Percentiles rank a stretch among this genome's conserved stretches.
These are phyloP conservation scores for Progne subis DNA, from an alignment of 2,113 vertebrate species.

Conservation along the genomic window DNA sequence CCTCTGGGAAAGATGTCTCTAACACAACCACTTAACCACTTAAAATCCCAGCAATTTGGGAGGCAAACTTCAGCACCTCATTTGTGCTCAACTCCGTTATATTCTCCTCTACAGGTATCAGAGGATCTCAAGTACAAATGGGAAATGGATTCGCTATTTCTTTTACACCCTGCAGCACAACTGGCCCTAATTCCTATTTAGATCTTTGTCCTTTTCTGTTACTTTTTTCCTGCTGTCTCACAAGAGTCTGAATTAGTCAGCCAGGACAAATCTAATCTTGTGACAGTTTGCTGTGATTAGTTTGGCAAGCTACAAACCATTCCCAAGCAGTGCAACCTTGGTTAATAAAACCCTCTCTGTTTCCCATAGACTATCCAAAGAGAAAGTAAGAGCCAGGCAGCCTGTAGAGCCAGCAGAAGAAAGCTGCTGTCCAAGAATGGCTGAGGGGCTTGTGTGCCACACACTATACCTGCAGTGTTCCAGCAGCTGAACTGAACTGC, in stretches of 20 bases:
- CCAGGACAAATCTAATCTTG: conserved; percentile 38
- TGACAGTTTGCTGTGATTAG: conserved; percentile 11
- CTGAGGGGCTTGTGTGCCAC: background rate
- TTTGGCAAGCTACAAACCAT: background rate
- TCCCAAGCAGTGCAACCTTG: background rate
- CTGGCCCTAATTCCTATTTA: background rate
- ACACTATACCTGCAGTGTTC: background rate
- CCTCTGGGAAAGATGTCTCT: background rate
- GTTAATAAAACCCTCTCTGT: conserved; percentile 51
- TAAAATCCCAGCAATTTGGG: background rate
- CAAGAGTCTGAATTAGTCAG: background rate
- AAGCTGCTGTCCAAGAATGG: background rate
- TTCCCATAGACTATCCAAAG: background rate
- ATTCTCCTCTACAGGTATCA: background rate
- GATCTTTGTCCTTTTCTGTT: background rate
- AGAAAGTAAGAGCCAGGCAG: background rate
- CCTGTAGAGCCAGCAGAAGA: background rate
- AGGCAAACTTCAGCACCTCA: background rate
- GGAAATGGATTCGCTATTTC: background rate
- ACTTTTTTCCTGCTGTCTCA: background rate
- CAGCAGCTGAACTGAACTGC: background rate
- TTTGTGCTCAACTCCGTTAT: background rate
- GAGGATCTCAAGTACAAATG: background rate
- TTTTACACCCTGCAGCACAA: background rate
- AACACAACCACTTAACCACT: background rate